Base-by-base conservation (phyloP, 2,797 vertebrate species). In the Trachurus trachurus region DNA sequence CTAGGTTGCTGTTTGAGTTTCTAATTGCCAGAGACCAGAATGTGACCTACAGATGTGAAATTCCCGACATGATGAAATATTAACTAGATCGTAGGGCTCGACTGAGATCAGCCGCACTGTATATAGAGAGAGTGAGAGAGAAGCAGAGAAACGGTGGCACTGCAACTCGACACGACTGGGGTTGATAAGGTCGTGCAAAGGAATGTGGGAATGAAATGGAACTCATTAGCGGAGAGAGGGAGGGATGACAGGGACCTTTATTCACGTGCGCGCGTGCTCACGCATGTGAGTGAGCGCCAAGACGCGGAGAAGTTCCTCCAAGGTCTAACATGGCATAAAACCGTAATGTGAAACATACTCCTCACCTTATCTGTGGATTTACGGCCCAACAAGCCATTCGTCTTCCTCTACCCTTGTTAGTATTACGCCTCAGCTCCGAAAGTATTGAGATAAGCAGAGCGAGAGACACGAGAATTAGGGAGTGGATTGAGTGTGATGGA, bases 31-130 rank as follows among this genome's bases (percentile, higher is more conserved):
- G 39, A 60, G 82, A 74, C 83, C 81, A 69, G 88, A 83, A 90
- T 78, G 83, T 92, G 91, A 93, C 92, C 90, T 88, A 85, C 83
- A 91, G 83, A 93, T 87, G 89, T 88, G 88, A 90, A 91, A 91
- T 89, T 90, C 91, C 85, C 80, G 73, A 86, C 81, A 86, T 75
- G 85, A 92, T 94, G 85, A 94, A 93, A 94, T 92, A 93, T 92
- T 91, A 92, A 94, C 81, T 81, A 83, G 86, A 84, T 68, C 66
- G 84, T 54, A 66, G 66, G 65, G 74, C 72, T 75, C 71, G 45
- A 57, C 26, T 34, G 77, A 77, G 84, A 88, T 82, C 71, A 58
- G 76, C 68, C 78, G 78, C 67, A 66, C 74, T 47, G 72, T 31
- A 39, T 6, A 61, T 60, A 78, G 53, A 21, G 61, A 42, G 47